A percentile compares a stretch with the other conserved stretches of the same genome.
Conservation (phyloP, 2,888 invertebrate species). For the Drosophila koepferae region DNA sequence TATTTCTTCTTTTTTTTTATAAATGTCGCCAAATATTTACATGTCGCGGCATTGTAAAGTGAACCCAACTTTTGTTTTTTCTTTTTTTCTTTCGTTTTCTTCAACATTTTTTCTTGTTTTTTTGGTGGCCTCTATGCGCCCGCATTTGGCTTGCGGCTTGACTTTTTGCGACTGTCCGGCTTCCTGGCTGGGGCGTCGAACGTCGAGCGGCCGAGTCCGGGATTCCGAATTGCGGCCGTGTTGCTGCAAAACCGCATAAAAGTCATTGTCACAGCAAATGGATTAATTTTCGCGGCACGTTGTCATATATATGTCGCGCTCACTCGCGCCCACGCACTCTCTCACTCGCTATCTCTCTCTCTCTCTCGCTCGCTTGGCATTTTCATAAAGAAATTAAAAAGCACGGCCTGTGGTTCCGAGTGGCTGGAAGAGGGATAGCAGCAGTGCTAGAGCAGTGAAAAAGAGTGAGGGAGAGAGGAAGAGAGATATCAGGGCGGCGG, state of each 20-base stretch:
- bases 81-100: neutral
- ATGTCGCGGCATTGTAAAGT: slow-evolving; percentile 73
- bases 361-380: slow-evolving; percentile 1
- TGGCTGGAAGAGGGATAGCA: slow-evolving; percentile 8
- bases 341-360: neutral
- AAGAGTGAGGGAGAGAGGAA: no score
- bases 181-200: slow-evolving; percentile 39
- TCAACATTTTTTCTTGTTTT: slow-evolving; percentile 12
- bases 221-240: slow-evolving; percentile 62
- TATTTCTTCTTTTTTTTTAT: slow-evolving; percentile 50
- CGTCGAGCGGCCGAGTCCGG: slow-evolving; percentile 49
- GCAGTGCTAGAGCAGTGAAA: neutral
- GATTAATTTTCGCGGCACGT: slow-evolving; percentile 79
- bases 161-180: slow-evolving; percentile 69
- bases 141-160: slow-evolving; percentile 74
- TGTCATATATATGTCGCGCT: slow-evolving; percentile 63
- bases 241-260: slow-evolving; percentile 79
- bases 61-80: slow-evolving; percentile 26
- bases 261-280: slow-evolving; percentile 81
- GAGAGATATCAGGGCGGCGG: neutral
- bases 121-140: slow-evolving; percentile 38
- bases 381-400: slow-evolving; percentile 77
- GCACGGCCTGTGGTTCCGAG: slow-evolving; percentile 56
- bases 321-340: slow-evolving; percentile 20
- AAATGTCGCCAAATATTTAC: slow-evolving; percentile 79